phyloP scores from a whole-genome alignment of 2,797 vertebrate species.

The Anniella stebbinsi region DNA sequence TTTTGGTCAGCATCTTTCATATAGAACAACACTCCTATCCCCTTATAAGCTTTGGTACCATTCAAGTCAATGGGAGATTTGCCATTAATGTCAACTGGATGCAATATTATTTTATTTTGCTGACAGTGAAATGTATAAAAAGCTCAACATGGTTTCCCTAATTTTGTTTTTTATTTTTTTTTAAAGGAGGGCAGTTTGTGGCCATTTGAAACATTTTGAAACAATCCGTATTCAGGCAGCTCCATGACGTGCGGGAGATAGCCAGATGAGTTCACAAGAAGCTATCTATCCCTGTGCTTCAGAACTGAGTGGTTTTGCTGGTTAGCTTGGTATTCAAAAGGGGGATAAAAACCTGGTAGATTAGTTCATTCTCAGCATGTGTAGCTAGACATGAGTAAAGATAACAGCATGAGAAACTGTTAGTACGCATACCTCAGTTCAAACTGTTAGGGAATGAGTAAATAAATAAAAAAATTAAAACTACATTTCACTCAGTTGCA shows the following conservation, averaged over 20 bases:
- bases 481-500: slow-evolving; percentile 93
- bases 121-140: slow-evolving; percentile 82
- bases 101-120: slow-evolving; percentile 70
- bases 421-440: slow-evolving; percentile 96
- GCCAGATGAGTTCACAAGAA: slow-evolving; percentile 86
- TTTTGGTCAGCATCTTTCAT: slow-evolving; percentile 88
- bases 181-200: slow-evolving; percentile 79
- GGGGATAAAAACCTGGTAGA: slow-evolving; percentile 89
- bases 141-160: slow-evolving; percentile 68
- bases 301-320: slow-evolving; percentile 83
- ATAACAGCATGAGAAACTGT: slow-evolving; percentile 96
- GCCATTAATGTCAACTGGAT: slow-evolving; percentile 18
- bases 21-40: slow-evolving; percentile 92
- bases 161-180: slow-evolving; percentile 78
- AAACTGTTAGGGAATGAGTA: slow-evolving; percentile 95
- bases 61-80: slow-evolving; percentile 20
- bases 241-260: slow-evolving; percentile 86
- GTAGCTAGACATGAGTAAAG: slow-evolving; percentile 96
- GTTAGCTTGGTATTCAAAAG: slow-evolving; percentile 87
- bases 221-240: slow-evolving; percentile 84
- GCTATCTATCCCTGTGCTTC: slow-evolving; percentile 80
- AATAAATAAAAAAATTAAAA: slow-evolving; percentile 82
- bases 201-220: slow-evolving; percentile 79
- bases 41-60: slow-evolving; percentile 91
- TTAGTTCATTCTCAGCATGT: slow-evolving; percentile 96